Conservation (phyloP, 1,140 invertebrate genomes). For the Metaphire vulgaris region DNA sequence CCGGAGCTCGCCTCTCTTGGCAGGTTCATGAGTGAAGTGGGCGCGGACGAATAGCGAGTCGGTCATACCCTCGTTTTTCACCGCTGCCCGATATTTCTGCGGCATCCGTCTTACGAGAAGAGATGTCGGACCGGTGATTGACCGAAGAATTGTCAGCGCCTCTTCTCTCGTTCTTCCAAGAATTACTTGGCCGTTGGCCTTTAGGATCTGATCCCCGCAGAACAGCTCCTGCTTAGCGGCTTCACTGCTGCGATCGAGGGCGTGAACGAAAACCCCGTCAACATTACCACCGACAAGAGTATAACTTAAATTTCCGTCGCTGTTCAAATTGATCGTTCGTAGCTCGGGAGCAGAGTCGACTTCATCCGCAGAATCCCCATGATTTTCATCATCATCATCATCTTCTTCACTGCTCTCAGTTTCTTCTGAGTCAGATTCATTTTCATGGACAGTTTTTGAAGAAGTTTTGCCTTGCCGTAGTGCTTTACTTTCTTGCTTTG, state of each 20-base stretch:
- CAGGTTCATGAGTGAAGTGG: slow-evolving; percentile 20
- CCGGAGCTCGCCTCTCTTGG: slow-evolving; percentile 14
- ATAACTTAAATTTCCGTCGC: slow-evolving; percentile 20
- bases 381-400: neutral
- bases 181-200: slow-evolving; percentile 20
- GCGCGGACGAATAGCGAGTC: slow-evolving; percentile 28
- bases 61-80: slow-evolving; percentile 21
- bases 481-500: neutral
- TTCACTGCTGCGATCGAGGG: slow-evolving; percentile 11
- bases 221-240: slow-evolving; percentile 19
- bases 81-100: slow-evolving; percentile 10
- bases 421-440: slow-evolving; percentile 5
- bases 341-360: neutral
- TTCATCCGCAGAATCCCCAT: neutral
- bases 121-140: neutral
- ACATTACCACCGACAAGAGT: slow-evolving; percentile 27
- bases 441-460: slow-evolving; percentile 4
- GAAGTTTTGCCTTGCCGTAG: neutral
- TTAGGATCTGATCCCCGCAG: slow-evolving; percentile 27
- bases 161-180: slow-evolving; percentile 24
- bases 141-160: neutral
- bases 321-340: slow-evolving; percentile 17
- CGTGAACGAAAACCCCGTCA: slow-evolving; percentile 24
- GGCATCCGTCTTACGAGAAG: slow-evolving; percentile 14
- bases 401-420: neutral